Evolutionary conservation across 2,113 vertebrate species (phyloP), one percentile per base, ranked within the genome.

Genomic region (Rhipidura dahli): DNA sequence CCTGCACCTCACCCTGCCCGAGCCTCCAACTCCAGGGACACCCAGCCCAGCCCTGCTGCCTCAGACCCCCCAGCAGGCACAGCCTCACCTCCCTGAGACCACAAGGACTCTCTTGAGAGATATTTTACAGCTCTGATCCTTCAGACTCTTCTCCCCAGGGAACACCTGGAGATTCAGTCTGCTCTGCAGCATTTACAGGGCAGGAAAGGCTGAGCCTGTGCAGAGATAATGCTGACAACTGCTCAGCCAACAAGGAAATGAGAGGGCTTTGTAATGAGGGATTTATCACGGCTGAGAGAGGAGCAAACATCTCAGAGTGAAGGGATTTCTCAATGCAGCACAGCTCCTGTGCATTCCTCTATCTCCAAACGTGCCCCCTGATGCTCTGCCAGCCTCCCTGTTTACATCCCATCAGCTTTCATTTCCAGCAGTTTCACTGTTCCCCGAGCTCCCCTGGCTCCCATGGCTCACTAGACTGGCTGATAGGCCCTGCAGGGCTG

Each of bases 351-450:
- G 56, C 20, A 11, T 59, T 93, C 13, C 33, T 63, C 76, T 47
- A 0, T 20, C 40, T 80, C 54, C 47, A 76, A 8, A 21, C 0
- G 0, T 22, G 13, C 35, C 21, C 24, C 30, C 37, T 39, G 24
- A 14, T 44, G 47, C 39, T 56, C 39, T 87, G n/a, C 40, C n/a
- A 21, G 53, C 16, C 51, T 71, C 28, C 6, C 42, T n/a, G 2
- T 53, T 81, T 26, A 40, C 35, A 78, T 60, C 73, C 44, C 70
- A 68, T 3, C 33, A 30, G 8, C 17, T 71, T 50, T 71, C 39
- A 44, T 56, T 37, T 33, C 37, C 79, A 92, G 65, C 30, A 65
- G 17, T 79, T 72, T 69, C 71, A 53, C 21, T 44, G 53, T 17
- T 75, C 53, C 64, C 47, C n/a, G 24, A 84, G 65, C 56, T 63